Base-by-base conservation (phyloP, 2,888 invertebrate species). In the Lycia hirtaria region DNA sequence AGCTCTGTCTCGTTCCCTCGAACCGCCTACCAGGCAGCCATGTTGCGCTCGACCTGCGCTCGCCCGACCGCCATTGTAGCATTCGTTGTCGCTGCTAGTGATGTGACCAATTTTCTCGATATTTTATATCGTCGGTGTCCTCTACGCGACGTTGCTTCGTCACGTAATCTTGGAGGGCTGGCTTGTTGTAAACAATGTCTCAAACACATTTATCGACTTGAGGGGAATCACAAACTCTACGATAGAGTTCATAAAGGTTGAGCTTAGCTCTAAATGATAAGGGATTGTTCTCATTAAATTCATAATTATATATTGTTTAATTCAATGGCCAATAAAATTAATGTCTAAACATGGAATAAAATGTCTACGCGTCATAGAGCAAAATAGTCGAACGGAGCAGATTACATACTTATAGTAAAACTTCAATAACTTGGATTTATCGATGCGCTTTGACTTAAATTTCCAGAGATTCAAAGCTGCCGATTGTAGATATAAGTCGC, bases 11-110 rank as follows among this genome's bases (percentile, higher is more conserved):
- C 80, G 73, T 76, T 90, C 85, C 69, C 87, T 78, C 91, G 90
- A 84, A 88, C 89, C 91, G 91, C 91, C 91, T 91, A 90, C 91
- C 78, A 85, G 92, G 89, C 92, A 88, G 92, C 92, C 92, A 91
- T 91, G 91, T 92, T 92, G 90, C 90, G 91, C 91, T 90, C 92
- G 92, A 89, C 91, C 91, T 88, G 91, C 85, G 90, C 88, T 89
- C 85, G 91, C 85, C 90, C 90, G 91, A 90, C 91, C 91, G 92
- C 92, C 92, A 92, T 92, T 91, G 90, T 89, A 89, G 88, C 91
- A 82, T 86, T 91, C 83, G 86, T 80, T 78, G 83, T 87, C 79
- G 82, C 83, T 78, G 79, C 84, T 92, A 92, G 92, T 89, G 92
- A 85, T 87, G 92, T 87, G 74, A 69, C 74, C 73, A 71, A 72